Conservation (phyloP, 2,888 invertebrate genomes). For the Lagria hirta region DNA sequence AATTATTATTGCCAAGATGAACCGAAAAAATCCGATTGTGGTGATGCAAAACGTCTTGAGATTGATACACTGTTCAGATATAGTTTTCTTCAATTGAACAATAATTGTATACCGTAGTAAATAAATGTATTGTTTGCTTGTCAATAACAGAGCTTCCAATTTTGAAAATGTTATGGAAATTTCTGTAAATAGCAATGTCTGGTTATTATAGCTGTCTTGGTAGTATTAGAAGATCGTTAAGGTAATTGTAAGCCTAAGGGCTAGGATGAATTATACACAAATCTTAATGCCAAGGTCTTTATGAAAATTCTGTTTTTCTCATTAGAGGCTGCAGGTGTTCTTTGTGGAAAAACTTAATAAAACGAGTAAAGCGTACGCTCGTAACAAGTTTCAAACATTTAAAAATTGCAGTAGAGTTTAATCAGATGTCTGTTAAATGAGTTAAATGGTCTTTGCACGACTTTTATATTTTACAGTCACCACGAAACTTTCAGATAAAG, state of each 20-base stretch:
- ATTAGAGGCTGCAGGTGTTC: conserved; percentile 37
- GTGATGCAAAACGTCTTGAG: no score
- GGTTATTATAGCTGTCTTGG: conserved; percentile 13
- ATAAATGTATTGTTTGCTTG: no score
- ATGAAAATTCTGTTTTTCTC: conserved; percentile 10
- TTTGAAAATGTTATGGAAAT: no score
- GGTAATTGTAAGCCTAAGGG: conserved; percentile 11
- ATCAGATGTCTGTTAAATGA: conserved; percentile 44
- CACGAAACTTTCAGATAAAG: conserved; percentile 22
- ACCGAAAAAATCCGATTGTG: no score
- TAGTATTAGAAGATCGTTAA: conserved; percentile 17
- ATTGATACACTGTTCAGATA: no score
- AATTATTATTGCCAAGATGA: no score
- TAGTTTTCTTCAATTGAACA: no score
- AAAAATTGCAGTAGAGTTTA: conserved; percentile 41
- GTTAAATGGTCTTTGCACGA: conserved; percentile 33
- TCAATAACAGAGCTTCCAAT: no score
- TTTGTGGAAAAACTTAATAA: conserved; percentile 44
- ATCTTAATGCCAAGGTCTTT: conserved; percentile 8
- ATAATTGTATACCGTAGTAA: no score
- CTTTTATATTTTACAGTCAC: conserved; percentile 26
- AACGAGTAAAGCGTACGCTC: conserved; percentile 31
- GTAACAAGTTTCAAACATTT: conserved; percentile 39
- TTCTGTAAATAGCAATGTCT: no score
- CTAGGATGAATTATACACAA: conserved; percentile 21